Conservation (phyloP, 1,140 invertebrate genomes). For the Wiebesia pumilae region DNA sequence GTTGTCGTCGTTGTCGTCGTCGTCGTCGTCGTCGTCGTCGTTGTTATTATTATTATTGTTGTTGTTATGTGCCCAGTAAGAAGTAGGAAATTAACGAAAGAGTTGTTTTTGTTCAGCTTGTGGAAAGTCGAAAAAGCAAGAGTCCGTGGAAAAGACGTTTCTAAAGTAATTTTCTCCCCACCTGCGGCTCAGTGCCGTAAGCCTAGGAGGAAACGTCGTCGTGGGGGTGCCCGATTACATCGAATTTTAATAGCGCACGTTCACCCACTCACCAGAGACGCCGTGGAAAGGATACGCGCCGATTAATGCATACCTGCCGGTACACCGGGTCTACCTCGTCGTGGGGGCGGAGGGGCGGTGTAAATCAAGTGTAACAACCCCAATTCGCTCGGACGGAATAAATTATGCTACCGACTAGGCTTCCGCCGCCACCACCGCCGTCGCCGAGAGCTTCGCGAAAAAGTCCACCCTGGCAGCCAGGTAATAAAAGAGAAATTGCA, state of each 20-base stretch:
- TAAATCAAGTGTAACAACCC: constrained; percentile 55
- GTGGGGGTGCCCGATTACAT: constrained; percentile 26
- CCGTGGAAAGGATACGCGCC: constrained; percentile 23
- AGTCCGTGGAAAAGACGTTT: not conserved
- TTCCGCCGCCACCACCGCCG: not conserved
- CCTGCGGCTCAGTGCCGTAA: not conserved
- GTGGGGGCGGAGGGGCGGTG: constrained; percentile 6
- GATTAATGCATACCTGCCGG: constrained; percentile 44
- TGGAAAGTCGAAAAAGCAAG: not conserved
- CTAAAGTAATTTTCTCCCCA: not conserved
- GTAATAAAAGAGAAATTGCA: constrained; percentile 55
- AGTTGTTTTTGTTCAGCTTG: too few relatives aligned
- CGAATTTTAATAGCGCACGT: constrained; percentile 42
- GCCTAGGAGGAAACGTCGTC: not conserved
- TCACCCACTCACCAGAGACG: not conserved
- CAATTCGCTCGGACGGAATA: constrained; percentile 53
- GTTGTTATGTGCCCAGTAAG: too few relatives aligned
- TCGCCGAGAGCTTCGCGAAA: constrained; percentile 42
- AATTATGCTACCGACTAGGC: constrained; percentile 51
- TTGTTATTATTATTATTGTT: too few relatives aligned
- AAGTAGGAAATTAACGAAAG: too few relatives aligned
- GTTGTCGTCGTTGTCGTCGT: too few relatives aligned
- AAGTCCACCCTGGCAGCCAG: constrained; percentile 30
- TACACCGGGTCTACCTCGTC: too few relatives aligned
- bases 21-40: too few relatives aligned